These are phyloP conservation scores for Pseudomyrmex cubaensis DNA, from an alignment of 1,140 invertebrate genomes.

Conservation along the genomic window DNA sequence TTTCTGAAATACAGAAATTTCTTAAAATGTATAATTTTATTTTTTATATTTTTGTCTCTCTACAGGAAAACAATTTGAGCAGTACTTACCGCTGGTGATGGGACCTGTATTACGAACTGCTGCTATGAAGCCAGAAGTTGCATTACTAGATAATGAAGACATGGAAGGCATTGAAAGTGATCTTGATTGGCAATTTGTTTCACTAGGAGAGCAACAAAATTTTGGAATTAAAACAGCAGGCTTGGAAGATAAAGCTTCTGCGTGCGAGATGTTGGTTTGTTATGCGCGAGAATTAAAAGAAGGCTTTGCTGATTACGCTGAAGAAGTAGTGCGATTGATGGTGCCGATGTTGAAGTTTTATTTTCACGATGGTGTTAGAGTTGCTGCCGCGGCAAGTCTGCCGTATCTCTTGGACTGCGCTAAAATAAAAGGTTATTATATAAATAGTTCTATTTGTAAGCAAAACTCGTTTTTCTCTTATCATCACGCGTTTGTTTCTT, in stretches of 20 bases:
- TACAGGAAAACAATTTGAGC: conserved; percentile 95
- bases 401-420: conserved; percentile 97
- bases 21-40: not conserved
- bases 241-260: conserved; percentile 99
- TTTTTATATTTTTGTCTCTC: conserved; percentile 1
- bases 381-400: conserved; percentile 97
- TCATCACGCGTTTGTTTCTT: not conserved
- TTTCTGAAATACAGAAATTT: not conserved
- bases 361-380: conserved; percentile 98
- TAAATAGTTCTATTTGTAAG: conserved; percentile 24
- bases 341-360: conserved; percentile 99
- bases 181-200: conserved; percentile 99
- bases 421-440: conserved; percentile 90
- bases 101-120: conserved; percentile 98
- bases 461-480: not conserved
- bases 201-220: conserved; percentile 97
- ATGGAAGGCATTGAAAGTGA: conserved; percentile 95
- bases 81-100: conserved; percentile 99
- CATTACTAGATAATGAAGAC: conserved; percentile 97
- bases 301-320: conserved; percentile 97
- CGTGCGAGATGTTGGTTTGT: conserved; percentile 99
- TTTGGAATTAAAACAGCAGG: conserved; percentile 96
- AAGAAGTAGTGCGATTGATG: conserved; percentile 97
- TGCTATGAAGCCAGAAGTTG: conserved; percentile 98
- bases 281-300: conserved; percentile 99